Evolutionary conservation across 2,797 vertebrate species (phyloP).

Genomic region (Sardinella longiceps): DNA sequence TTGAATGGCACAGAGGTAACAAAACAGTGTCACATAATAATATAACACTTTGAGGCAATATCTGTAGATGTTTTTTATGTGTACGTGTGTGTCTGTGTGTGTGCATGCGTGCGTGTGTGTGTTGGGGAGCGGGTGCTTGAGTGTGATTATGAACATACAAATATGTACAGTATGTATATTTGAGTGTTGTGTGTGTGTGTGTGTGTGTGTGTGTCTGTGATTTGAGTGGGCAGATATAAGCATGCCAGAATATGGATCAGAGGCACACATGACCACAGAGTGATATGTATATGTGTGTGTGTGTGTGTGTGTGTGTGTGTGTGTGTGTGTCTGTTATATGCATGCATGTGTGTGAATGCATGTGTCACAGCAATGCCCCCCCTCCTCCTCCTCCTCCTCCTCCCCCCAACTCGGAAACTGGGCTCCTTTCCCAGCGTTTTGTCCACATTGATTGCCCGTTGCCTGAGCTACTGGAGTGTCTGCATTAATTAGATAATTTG

Average conservation of each 20-base stretch:
- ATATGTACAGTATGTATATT: too few species aligned
- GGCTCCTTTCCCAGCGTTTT: constrained; percentile 50
- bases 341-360: background rate
- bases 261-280: too few species aligned
- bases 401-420: background rate
- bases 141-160: background rate
- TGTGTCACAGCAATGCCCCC: constrained; percentile 1
- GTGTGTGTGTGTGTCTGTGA: background rate
- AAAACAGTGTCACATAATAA: background rate
- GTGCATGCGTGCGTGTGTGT: too few species aligned
- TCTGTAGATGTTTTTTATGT: background rate
- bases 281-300: background rate
- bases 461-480: constrained; percentile 60
- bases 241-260: too few species aligned
- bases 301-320: background rate
- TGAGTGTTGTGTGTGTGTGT: background rate
- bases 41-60: background rate
- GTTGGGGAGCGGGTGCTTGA: too few species aligned
- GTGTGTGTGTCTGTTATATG: background rate
- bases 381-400: too few species aligned
- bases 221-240: too few species aligned
- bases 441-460: constrained; percentile 59
- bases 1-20: constrained; percentile 1
- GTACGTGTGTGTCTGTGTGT: background rate
- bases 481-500: constrained; percentile 78